Evolutionary conservation across 1,140 invertebrate genomes (phyloP), one percentile per base, ranked within the genome.

Genomic region (Lepidurus couesii): DNA sequence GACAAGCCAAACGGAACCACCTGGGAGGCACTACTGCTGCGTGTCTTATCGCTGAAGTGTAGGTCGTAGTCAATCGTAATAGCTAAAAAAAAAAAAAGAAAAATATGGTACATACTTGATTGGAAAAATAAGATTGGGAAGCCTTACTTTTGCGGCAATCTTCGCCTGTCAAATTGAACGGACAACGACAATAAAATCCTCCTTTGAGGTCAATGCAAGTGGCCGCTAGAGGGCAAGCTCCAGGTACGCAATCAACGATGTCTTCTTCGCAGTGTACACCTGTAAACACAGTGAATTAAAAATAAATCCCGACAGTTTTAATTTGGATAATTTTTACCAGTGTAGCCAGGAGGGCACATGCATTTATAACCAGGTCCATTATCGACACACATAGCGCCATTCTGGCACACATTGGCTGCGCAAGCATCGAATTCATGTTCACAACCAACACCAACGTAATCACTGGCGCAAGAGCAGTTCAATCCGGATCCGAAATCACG

Each of bases 1-100:
- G 90, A 90, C 5, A 93, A 90, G 81, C 91, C 90, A 87, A 98
- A 97, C 77, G 96, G 96, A 82, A 96, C 92, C 16, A 94, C 89
- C 86, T 97, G 91, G 43, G 94, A 91, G 9, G 95, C 95, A 81
- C 92, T 95, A 77, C 95, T 95, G 11, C 94, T 90, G 74, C 84
- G 84, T 42, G 90, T 87, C 75, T 93, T 90, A 84, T 98, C 95
- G 82, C 93, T 95, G 83, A 98, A 96, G 88, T 95, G 95, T 1
- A 98, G 86, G 83, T 98, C 96, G 83, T 98, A 98, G 84, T 98
- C 95, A 8, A 97, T 95, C 86, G 95, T 95, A 76, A 98, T 95
- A 11, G 92, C 92, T 95, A 84, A 1, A 89, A 88, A 80, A 84
- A 82, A 79, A 77, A 80, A 77, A 79, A 9, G n/a, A 44, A 11